Conservation (phyloP, 2,888 invertebrate genomes). For the Rhopalosiphum nymphaeae region DNA sequence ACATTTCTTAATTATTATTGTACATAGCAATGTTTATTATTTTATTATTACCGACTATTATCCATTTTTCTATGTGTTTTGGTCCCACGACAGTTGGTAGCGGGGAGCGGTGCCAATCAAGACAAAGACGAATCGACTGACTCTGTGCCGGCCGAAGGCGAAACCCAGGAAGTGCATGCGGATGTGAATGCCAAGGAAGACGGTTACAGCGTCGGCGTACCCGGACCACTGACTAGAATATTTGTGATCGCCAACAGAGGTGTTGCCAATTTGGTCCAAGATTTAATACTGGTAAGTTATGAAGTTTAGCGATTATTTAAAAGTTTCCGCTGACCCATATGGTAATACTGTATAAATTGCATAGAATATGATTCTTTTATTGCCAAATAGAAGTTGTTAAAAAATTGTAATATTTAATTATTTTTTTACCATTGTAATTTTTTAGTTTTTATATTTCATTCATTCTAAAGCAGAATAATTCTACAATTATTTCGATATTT, state of each 20-base stretch:
- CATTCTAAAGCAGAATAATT: not conserved
- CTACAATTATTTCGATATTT: not conserved
- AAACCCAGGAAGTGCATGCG: constrained; percentile 72
- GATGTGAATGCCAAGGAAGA: constrained; percentile 71
- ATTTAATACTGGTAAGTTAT: constrained; percentile 84
- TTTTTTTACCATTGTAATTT: not conserved
- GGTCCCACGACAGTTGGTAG: constrained; percentile 77
- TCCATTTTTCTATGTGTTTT: constrained; percentile 35
- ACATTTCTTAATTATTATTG: not conserved
- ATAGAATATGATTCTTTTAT: not conserved
- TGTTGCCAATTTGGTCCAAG: constrained; percentile 87
- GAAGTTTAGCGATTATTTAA: not conserved
- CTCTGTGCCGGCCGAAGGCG: constrained; percentile 66
- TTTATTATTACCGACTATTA: not conserved
- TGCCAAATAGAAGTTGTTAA: not conserved
- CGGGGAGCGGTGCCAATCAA: constrained; percentile 79
- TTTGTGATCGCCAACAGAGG: constrained; percentile 90
- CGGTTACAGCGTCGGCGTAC: constrained; percentile 84
- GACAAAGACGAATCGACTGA: constrained; percentile 74
- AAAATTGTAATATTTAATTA: not conserved
- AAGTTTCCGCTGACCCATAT: not conserved
- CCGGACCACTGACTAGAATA: constrained; percentile 87
- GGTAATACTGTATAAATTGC: not conserved
- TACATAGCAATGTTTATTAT: not conserved
- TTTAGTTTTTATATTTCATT: not conserved